A percentile compares a stretch with the other conserved stretches of the same genome.
These are phyloP conservation scores for Drosophila austrosaltans DNA, from an alignment of 2,888 invertebrate genomes.

Conservation along the genomic window DNA sequence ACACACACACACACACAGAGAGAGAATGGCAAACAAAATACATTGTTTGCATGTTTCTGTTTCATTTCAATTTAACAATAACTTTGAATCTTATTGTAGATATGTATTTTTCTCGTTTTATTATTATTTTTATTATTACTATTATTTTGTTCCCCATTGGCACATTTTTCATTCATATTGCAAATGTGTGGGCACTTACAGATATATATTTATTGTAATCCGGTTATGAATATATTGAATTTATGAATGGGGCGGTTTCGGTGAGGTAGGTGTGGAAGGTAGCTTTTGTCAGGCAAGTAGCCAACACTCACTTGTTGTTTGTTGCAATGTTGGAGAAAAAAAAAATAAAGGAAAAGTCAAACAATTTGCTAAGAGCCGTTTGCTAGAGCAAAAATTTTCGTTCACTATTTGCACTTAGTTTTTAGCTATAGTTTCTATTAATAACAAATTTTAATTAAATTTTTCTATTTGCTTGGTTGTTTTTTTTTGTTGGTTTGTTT, in stretches of 20 bases:
- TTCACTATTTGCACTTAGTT: conserved; percentile 10
- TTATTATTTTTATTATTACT: conserved; percentile 8
- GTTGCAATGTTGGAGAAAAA: conserved; percentile 3
- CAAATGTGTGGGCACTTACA: conserved; percentile 5
- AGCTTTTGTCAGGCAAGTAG: background rate
- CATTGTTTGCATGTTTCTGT: conserved; percentile 32
- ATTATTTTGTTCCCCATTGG: background rate
- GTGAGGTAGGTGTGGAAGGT: too few species aligned
- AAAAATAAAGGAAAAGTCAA: conserved; percentile 11
- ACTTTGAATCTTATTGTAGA: conserved; percentile 42
- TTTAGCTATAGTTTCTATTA: conserved; percentile 54
- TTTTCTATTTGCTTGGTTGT: conserved; percentile 47
- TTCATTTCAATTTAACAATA: conserved; percentile 59
- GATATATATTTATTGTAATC: conserved; percentile 5
- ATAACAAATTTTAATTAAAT: conserved; percentile 52
- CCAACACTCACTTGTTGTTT: conserved; percentile 10
- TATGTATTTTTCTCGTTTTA: conserved; percentile 31
- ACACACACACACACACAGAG: conserved; percentile 14
- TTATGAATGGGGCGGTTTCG: background rate
- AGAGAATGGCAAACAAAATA: conserved; percentile 9
- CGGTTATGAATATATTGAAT: conserved; percentile 9
- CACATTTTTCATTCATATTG: background rate
- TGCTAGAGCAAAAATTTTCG: background rate
- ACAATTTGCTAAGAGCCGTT: conserved; percentile 16
- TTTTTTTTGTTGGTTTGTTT: conserved; percentile 24